Conservation (phyloP, 2,113 vertebrate genomes). For the Podocnemis expansa region DNA sequence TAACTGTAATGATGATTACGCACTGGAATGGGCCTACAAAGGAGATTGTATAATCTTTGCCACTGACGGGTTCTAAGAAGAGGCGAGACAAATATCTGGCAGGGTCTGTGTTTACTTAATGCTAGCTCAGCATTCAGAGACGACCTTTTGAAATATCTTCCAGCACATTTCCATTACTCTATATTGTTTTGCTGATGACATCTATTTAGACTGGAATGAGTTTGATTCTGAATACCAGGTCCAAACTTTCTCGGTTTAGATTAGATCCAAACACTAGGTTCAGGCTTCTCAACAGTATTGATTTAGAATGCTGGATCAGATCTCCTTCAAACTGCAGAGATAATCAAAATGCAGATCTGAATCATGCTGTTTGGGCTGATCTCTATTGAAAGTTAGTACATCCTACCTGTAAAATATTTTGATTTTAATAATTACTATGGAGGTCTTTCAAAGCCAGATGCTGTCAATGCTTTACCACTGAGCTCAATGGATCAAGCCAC, state of each 20-base stretch:
- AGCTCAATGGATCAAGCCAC: not conserved
- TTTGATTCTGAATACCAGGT: not conserved
- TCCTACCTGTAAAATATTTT: rapidly evolving
- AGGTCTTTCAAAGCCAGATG: not conserved
- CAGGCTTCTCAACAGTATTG: not conserved
- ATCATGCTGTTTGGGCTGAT: not conserved
- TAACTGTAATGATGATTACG: not conserved
- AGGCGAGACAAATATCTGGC: not conserved
- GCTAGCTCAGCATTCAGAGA: not conserved
- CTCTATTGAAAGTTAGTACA: not conserved
- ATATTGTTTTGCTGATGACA: not conserved
- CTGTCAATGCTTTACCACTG: not conserved
- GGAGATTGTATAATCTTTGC: not conserved
- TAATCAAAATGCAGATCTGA: not conserved
- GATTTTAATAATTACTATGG: not conserved
- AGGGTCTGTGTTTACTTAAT: not conserved
- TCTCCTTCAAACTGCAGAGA: not conserved
- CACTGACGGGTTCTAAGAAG: not conserved
- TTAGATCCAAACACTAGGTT: not conserved
- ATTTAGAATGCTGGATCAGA: not conserved
- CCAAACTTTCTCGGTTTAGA: not conserved
- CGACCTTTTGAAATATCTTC: not conserved
- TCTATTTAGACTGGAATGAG: not conserved
- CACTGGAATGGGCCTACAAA: not conserved
- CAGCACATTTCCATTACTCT: not conserved